These are phyloP conservation scores for Bombus ignitus DNA, from an alignment of 1,140 invertebrate species.

Conservation along the genomic window DNA sequence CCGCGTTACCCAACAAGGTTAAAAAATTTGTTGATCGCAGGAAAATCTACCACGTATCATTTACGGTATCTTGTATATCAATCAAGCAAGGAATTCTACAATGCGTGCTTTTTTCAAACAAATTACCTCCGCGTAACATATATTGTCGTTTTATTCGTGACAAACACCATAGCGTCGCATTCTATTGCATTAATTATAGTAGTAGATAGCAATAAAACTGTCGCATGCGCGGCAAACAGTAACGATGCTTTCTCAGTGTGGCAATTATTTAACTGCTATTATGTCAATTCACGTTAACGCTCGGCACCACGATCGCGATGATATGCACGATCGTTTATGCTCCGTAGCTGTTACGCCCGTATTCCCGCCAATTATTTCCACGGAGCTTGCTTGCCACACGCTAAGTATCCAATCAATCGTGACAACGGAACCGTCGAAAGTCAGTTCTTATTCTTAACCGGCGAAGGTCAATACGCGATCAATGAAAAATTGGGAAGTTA, in stretches of 20 bases:
- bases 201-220: neutral
- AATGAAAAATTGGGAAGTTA: neutral
- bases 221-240: neutral
- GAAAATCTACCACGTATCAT: neutral
- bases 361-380: conserved; percentile 35
- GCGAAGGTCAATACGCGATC: neutral
- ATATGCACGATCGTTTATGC: conserved; percentile 20
- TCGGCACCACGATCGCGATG: neutral
- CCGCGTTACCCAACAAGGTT: too few relatives aligned
- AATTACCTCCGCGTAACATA: neutral
- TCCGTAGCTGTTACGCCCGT: neutral
- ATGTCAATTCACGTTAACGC: conserved; percentile 30
- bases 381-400: neutral
- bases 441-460: neutral
- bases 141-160: neutral
- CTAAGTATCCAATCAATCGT: conserved; percentile 19
- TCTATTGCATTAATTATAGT: conserved; percentile 28
- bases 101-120: neutral
- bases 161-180: neutral
- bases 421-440: neutral
- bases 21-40: too few relatives aligned
- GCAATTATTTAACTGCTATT: conserved; percentile 38
- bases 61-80: neutral
- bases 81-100: neutral
- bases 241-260: neutral